phyloP scores from a whole-genome alignment of 2,113 vertebrate species.

The Melanostigma gelatinosum region DNA sequence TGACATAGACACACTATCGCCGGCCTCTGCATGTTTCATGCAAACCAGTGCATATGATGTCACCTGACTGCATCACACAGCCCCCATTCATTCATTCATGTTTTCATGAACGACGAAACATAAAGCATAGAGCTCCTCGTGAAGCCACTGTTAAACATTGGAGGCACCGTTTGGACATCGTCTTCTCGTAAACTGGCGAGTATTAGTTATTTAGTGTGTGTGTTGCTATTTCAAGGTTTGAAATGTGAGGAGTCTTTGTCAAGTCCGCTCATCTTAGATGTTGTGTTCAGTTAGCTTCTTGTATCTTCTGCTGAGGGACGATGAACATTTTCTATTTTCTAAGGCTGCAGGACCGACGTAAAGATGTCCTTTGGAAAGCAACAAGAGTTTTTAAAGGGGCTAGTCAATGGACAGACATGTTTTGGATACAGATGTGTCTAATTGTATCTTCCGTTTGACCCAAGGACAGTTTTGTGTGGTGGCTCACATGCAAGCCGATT shows the following conservation, averaged over 20 bases:
- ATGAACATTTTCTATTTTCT: background rate
- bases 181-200: background rate
- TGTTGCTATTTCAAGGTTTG: background rate
- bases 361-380: background rate
- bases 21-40: background rate
- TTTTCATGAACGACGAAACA: background rate
- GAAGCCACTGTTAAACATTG: background rate
- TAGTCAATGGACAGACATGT: background rate
- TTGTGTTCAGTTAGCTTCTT: background rate
- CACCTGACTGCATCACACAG: slow-evolving; percentile 7
- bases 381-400: background rate
- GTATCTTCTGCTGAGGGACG: background rate
- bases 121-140: background rate
- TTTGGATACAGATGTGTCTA: slow-evolving; percentile 7
- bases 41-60: background rate
- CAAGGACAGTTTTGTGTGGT: background rate
- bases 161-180: background rate
- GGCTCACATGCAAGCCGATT: background rate
- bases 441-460: slow-evolving; percentile 28
- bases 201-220: background rate
- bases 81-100: background rate
- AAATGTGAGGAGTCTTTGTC: background rate
- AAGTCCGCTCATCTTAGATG: background rate
- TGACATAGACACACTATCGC: background rate
- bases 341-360: background rate